These are phyloP conservation scores for Apteryx owenii DNA, from an alignment of 2,113 vertebrate genomes.

Conservation along the genomic window DNA sequence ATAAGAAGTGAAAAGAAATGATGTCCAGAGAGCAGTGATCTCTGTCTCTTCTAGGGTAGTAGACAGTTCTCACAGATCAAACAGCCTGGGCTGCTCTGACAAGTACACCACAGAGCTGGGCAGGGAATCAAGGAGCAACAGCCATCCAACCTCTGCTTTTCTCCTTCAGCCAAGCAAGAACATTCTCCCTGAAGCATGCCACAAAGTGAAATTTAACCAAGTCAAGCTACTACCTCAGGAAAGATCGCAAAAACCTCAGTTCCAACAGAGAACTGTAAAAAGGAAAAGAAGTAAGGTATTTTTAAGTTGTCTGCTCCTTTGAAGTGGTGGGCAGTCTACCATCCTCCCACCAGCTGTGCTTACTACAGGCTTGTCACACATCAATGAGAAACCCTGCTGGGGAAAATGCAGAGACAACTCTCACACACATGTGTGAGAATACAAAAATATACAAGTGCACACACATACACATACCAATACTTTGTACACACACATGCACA, in stretches of 20 bases:
- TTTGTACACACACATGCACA: no score
- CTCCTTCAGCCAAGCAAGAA: neutral
- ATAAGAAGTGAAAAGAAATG: neutral
- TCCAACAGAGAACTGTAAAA: neutral
- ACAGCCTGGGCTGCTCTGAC: neutral
- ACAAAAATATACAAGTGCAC: neutral
- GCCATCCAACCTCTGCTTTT: neutral
- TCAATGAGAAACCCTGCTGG: neutral
- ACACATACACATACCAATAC: neutral
- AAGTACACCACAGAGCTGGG: neutral
- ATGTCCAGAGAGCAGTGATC: neutral
- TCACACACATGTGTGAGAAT: neutral
- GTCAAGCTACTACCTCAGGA: neutral
- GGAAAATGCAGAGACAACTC: neutral
- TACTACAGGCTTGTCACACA: neutral
- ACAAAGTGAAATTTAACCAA: neutral
- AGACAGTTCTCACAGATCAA: neutral
- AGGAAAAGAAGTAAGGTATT: neutral
- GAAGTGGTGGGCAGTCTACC: neutral
- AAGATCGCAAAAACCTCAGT: neutral
- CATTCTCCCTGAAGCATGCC: neutral
- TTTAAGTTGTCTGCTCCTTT: neutral
- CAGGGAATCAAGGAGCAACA: accelerated
- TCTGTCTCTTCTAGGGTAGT: neutral
- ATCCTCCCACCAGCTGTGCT: neutral